Conservation (phyloP, 1,140 invertebrate genomes). For the Epicauta chinensis region DNA sequence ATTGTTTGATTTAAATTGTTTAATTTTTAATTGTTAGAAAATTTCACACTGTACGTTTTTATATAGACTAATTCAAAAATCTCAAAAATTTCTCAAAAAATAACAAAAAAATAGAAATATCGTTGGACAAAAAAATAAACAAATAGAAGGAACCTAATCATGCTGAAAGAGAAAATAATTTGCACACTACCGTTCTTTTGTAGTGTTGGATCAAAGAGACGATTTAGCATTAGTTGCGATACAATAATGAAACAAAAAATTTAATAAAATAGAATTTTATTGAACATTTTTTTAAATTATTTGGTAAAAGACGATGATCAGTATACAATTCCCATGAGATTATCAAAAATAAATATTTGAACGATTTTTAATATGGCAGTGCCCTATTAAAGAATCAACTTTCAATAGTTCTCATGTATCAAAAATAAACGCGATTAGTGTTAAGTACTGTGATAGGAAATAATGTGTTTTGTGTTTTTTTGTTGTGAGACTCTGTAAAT, state of each 20-base stretch:
- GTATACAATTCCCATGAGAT: too few relatives aligned
- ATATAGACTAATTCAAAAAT: background rate
- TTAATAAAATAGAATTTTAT: conserved; percentile 25
- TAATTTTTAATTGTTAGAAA: conserved; percentile 18
- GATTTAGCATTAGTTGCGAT: too few relatives aligned
- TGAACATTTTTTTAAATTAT: conserved; percentile 19
- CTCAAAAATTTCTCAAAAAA: conserved; percentile 8
- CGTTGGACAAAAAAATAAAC: background rate
- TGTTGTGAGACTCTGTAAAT: too few relatives aligned
- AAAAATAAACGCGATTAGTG: too few relatives aligned
- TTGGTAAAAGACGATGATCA: too few relatives aligned
- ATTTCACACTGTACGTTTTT: too few relatives aligned
- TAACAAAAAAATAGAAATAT: conserved; percentile 5
- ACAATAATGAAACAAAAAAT: conserved; percentile 18
- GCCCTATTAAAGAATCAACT: too few relatives aligned
- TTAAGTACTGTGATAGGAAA: too few relatives aligned
- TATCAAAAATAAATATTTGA: too few relatives aligned
- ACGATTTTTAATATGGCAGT: too few relatives aligned
- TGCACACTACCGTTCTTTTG: background rate
- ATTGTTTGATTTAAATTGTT: conserved; percentile 9
- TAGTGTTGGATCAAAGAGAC: background rate
- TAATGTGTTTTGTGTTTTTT: too few relatives aligned
- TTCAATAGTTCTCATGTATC: too few relatives aligned
- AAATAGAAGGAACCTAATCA: conserved; percentile 4
- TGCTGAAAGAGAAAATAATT: conserved; percentile 8